These are phyloP conservation scores for Littorina saxatilis DNA, from an alignment of 1,140 invertebrate species.

Conservation along the genomic window DNA sequence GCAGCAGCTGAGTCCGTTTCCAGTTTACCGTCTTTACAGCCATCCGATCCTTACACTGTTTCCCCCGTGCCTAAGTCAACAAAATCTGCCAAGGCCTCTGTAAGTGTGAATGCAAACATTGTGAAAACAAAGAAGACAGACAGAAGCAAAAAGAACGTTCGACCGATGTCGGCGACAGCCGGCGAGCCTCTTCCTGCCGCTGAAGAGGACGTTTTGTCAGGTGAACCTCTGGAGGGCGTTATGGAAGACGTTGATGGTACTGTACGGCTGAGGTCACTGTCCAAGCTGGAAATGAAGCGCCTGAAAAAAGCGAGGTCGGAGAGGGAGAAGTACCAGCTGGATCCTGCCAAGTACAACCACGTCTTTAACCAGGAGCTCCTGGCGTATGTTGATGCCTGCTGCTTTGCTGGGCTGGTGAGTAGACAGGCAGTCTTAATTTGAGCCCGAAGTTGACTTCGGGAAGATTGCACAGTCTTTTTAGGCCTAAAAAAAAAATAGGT, in stretches of 20 bases:
- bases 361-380: conserved; percentile 30
- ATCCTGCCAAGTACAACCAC: conserved; percentile 18
- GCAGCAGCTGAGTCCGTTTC: no score
- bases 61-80: no score
- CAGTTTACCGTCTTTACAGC: no score
- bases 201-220: background rate
- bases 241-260: background rate
- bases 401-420: conserved; percentile 34
- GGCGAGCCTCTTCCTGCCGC: background rate
- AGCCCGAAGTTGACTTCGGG: no score
- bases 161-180: background rate
- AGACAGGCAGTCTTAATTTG: no score
- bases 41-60: no score
- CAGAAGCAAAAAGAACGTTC: background rate
- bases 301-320: conserved; percentile 19
- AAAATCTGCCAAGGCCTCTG: background rate
- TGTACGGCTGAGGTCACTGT: background rate
- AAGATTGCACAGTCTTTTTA: no score
- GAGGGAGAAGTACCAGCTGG: background rate
- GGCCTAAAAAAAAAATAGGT: no score
- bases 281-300: background rate
- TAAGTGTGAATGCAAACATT: background rate
- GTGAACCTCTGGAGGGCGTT: background rate
- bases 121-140: background rate
- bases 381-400: conserved; percentile 25